Evolutionary conservation across 2,113 vertebrate species (phyloP), one percentile per base, ranked within the genome.

Genomic region (Elephas maximus): DNA sequence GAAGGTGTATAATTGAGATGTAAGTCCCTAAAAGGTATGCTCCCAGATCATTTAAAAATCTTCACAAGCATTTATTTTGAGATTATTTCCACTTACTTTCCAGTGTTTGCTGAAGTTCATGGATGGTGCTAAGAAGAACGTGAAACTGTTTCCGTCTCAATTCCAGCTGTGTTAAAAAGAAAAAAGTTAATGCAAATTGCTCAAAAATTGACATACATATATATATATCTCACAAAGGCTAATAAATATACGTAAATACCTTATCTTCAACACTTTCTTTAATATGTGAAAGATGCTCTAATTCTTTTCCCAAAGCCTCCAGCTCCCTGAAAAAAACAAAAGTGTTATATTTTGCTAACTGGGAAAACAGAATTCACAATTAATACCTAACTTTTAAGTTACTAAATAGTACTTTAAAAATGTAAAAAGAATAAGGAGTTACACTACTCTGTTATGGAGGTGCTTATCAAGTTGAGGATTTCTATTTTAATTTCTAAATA

Each of bases 241-340:
- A 45, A 93, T 15, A 89, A 8, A 84, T 9, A 81, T 60, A 73
- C 26, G 48, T 6, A 97, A 98, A 95, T 98, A 99, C 99, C 99
- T 99, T 99, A 98, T 99, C 99, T 98, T 99, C 99, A 78, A 99
- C 99, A 57, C 99, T 99, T 98, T 99, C 99, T 98, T 99, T 99
- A 97, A 99, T 99, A 86, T 99, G 99, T 91, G 99, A 99, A 93
- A 99, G 99, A 74, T 99, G 99, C 83, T 99, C 99, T 87, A 99
- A 99, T 97, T 99, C 99, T 99, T 99, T 99, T 94, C 99, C 99
- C 95, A 99, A 99, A 10, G 99, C 99, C 96, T 99, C 99, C 57
- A 99, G 98, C 96, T 99, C 99, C 97, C 99, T 99, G 96, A 87
- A 51, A 98, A 89, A 79, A 60, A 87, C 3, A 77, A n/a, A 82